Evolutionary conservation across 2,113 vertebrate species (phyloP).

Genomic region (Anoura caudifer): DNA sequence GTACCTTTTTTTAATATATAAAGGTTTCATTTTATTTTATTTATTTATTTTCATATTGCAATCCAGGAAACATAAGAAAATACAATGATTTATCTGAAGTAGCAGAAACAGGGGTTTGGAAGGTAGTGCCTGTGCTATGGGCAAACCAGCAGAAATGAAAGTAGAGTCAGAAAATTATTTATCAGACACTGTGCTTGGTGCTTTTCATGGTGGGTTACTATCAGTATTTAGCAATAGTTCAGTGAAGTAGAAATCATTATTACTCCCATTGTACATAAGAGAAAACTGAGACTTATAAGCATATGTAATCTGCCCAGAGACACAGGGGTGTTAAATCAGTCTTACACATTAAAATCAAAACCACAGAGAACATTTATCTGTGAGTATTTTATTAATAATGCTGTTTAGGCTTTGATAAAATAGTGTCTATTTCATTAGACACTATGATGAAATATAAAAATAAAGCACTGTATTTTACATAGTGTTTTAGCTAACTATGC

Average conservation of each 20-base stretch:
- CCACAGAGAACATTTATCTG: background rate
- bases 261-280: background rate
- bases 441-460: background rate
- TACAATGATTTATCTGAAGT: background rate
- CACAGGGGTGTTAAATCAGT: background rate
- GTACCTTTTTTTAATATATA: too few relatives aligned
- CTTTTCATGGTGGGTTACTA: background rate
- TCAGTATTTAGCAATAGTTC: background rate
- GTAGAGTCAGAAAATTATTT: background rate
- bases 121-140: background rate
- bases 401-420: background rate
- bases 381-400: background rate
- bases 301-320: background rate
- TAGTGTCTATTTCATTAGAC: background rate
- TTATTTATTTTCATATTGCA: background rate
- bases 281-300: background rate
- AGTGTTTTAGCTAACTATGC: background rate
- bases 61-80: background rate
- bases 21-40: too few relatives aligned
- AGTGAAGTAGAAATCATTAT: background rate
- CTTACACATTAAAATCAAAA: background rate
- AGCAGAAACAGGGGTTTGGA: background rate
- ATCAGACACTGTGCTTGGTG: background rate
- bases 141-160: background rate
- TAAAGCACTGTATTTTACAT: background rate